A percentile compares a stretch with the other conserved stretches of the same genome.
These are phyloP conservation scores for Platanista minor DNA, from an alignment of 2,113 vertebrate genomes.

Conservation along the genomic window DNA sequence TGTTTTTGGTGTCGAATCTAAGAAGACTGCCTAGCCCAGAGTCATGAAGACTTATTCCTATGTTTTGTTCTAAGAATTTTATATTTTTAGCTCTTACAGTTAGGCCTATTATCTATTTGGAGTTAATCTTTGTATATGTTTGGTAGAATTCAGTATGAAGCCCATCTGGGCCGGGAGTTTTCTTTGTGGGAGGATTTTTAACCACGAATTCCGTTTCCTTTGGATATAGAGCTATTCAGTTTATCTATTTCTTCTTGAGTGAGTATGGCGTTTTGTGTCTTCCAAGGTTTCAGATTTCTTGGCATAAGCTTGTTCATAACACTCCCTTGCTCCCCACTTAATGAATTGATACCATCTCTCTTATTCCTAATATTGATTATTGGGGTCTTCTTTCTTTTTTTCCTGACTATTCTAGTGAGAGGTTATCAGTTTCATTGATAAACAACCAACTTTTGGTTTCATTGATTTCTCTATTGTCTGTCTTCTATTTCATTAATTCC, in stretches of 20 bases:
- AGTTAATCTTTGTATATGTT: background rate
- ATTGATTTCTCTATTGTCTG: background rate
- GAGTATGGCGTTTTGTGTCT: background rate
- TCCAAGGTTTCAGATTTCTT: background rate
- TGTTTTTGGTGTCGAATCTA: background rate
- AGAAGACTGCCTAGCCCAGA: background rate
- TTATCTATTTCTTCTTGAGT: background rate
- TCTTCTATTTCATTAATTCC: background rate
- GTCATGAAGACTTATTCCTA: background rate
- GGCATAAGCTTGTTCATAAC: background rate
- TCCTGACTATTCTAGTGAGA: background rate
- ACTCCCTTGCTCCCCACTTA: background rate
- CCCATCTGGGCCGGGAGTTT: background rate
- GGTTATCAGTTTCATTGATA: background rate
- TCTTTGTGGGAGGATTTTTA: background rate
- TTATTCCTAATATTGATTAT: background rate
- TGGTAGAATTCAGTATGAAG: background rate
- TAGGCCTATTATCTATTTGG: background rate
- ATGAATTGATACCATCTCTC: too few species aligned
- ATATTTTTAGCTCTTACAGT: background rate
- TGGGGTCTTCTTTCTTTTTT: background rate
- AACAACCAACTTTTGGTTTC: background rate
- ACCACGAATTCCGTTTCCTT: background rate
- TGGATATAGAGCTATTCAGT: rapidly evolving
- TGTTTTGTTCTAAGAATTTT: background rate